These are phyloP conservation scores for Zophobas morio DNA, from an alignment of 1,140 invertebrate species.

Conservation along the genomic window DNA sequence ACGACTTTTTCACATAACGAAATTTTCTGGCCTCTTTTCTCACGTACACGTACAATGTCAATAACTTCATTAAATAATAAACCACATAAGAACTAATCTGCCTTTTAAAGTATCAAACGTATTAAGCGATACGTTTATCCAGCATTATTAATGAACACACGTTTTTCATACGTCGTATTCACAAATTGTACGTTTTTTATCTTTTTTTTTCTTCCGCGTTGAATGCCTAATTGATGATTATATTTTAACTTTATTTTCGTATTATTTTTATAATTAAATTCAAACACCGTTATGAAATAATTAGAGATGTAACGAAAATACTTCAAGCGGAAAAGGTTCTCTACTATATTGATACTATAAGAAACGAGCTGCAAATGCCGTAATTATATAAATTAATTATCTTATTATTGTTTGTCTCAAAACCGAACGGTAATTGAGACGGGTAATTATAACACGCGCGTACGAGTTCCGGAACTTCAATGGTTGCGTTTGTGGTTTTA, in stretches of 20 bases:
- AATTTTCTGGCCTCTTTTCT: slow-evolving; percentile 13
- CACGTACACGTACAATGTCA: slow-evolving; percentile 12
- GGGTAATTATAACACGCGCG: too few species aligned
- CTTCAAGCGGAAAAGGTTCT: slow-evolving; percentile 12
- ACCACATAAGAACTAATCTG: too few species aligned
- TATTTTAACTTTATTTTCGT: slow-evolving; percentile 12
- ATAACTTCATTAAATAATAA: slow-evolving; percentile 5
- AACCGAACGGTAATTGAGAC: too few species aligned
- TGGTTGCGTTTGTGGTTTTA: too few species aligned
- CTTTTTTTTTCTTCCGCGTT: slow-evolving; percentile 11
- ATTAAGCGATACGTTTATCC: neutral
- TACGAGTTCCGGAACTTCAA: too few species aligned
- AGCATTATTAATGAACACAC: slow-evolving; percentile 2
- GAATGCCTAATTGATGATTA: slow-evolving; percentile 16
- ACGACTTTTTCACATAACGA: neutral
- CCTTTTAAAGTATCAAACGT: too few species aligned
- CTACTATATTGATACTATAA: slow-evolving; percentile 12
- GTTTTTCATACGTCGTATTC: slow-evolving; percentile 15
- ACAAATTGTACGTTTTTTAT: slow-evolving; percentile 19
- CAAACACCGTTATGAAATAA: slow-evolving; percentile 35
- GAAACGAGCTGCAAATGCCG: neutral
- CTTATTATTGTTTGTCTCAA: too few species aligned
- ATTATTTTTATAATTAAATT: slow-evolving; percentile 31
- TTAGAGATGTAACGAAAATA: slow-evolving; percentile 19
- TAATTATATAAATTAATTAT: neutral